phyloP scores from a whole-genome alignment of 2,888 invertebrate species.

The Eulithis prunata region DNA sequence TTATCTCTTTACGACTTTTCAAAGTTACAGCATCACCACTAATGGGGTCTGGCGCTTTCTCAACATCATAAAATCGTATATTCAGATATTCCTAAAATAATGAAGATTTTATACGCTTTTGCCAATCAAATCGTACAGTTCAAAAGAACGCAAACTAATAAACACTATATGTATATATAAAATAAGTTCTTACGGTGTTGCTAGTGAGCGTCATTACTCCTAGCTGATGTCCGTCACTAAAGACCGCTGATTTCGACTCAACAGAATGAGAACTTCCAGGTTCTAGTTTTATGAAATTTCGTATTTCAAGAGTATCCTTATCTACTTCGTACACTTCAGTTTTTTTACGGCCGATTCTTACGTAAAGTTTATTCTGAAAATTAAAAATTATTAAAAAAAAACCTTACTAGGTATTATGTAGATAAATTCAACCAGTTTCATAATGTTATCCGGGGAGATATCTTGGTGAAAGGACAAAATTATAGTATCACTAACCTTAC shows the following conservation, averaged over 20 bases:
- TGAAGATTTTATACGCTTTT: background rate
- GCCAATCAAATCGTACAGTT: background rate
- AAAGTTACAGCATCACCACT: slow-evolving; percentile 53
- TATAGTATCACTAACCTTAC: slow-evolving; percentile 84
- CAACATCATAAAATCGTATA: slow-evolving; percentile 71
- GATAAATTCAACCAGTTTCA: background rate
- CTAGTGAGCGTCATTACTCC: slow-evolving; percentile 78
- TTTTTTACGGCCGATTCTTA: slow-evolving; percentile 85
- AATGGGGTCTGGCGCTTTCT: slow-evolving; percentile 51
- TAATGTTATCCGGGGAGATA: background rate
- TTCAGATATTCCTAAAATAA: slow-evolving; percentile 66
- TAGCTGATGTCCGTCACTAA: slow-evolving; percentile 76
- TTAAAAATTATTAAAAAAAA: slow-evolving; percentile 17
- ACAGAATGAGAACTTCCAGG: slow-evolving; percentile 58
- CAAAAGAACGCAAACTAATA: too few species aligned
- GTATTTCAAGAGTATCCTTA: slow-evolving; percentile 71
- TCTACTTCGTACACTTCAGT: slow-evolving; percentile 77
- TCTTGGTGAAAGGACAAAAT: background rate
- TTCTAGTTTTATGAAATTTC: slow-evolving; percentile 64
- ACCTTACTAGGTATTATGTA: too few species aligned
- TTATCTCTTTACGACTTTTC: slow-evolving; percentile 63
- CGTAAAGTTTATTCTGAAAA: slow-evolving; percentile 91
- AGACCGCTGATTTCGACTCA: slow-evolving; percentile 72
- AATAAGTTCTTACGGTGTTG: slow-evolving; percentile 64
- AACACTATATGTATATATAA: background rate